These are phyloP conservation scores for Pyrrhia umbra DNA, from an alignment of 2,888 invertebrate species.

Conservation along the genomic window DNA sequence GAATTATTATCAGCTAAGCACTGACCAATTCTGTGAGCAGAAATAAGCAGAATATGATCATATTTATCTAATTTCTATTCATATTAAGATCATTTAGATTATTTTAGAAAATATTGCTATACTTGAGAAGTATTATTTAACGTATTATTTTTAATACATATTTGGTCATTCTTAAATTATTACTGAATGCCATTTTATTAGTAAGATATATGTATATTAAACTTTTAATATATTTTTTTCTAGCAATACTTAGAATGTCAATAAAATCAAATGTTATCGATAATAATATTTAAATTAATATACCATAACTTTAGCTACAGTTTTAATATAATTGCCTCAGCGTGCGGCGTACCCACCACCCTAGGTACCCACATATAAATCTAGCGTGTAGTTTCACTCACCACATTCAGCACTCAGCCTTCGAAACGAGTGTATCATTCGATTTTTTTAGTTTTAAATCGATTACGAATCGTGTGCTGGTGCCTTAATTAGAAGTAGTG, in stretches of 20 bases:
- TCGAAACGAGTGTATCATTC: constrained; percentile 68
- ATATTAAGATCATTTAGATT: no score
- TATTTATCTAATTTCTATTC: no score
- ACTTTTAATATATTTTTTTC: not conserved
- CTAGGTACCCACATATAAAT: constrained; percentile 74
- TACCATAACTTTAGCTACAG: not conserved
- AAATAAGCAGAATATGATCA: no score
- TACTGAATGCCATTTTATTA: no score
- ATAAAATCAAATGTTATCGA: not conserved
- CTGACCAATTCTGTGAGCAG: no score
- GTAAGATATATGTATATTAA: no score
- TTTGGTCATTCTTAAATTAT: no score
- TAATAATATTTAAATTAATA: not conserved
- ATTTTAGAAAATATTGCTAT: no score
- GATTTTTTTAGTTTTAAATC: constrained; percentile 48
- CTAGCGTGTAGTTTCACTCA: constrained; percentile 73
- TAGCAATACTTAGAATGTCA: not conserved
- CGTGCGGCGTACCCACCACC: constrained; percentile 55
- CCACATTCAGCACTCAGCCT: constrained; percentile 75
- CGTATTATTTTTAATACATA: no score
- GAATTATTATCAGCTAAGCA: no score
- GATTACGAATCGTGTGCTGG: constrained; percentile 58
- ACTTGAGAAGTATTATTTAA: no score
- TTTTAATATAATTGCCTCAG: constrained; percentile 26
- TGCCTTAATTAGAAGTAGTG: constrained; percentile 64